phyloP scores from a whole-genome alignment of 2,113 vertebrate species.

The Globicephala melas region DNA sequence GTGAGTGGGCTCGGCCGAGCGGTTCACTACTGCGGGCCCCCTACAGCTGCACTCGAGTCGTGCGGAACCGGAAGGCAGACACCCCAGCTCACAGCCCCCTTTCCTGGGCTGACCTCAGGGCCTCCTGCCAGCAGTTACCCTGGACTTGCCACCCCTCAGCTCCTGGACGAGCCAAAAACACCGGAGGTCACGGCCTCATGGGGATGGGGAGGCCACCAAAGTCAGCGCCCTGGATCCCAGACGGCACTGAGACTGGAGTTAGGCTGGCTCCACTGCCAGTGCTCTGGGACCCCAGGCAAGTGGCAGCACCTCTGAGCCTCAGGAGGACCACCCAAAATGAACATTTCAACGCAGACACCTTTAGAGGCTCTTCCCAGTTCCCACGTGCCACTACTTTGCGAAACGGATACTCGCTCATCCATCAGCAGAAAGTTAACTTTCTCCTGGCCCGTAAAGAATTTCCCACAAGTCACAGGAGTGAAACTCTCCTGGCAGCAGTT shows the following conservation, averaged over 20 bases:
- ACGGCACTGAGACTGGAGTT: neutral
- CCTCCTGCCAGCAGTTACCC: neutral
- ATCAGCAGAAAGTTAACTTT: neutral
- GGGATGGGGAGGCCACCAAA: neutral
- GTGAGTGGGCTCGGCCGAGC: neutral
- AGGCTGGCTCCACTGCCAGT: neutral
- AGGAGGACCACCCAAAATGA: neutral
- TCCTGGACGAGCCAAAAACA: neutral
- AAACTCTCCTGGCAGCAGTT: neutral
- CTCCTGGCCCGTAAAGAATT: neutral
- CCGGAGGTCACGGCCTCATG: fast-evolving
- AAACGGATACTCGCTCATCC: neutral
- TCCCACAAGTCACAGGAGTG: neutral
- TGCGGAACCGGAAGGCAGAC: neutral
- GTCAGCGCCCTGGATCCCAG: neutral
- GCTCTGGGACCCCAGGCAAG: neutral
- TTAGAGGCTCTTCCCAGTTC: neutral
- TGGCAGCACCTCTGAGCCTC: neutral
- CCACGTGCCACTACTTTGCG: neutral
- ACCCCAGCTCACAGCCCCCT: no score
- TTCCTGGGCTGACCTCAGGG: neutral
- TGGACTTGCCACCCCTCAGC: neutral
- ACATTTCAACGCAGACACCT: neutral
- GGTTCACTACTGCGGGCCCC: neutral
- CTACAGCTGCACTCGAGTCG: neutral